A percentile compares a stretch with the other conserved stretches of the same genome.
Evolutionary conservation across 2,888 invertebrate species (phyloP).

Genomic region (Drosophila mimica): DNA sequence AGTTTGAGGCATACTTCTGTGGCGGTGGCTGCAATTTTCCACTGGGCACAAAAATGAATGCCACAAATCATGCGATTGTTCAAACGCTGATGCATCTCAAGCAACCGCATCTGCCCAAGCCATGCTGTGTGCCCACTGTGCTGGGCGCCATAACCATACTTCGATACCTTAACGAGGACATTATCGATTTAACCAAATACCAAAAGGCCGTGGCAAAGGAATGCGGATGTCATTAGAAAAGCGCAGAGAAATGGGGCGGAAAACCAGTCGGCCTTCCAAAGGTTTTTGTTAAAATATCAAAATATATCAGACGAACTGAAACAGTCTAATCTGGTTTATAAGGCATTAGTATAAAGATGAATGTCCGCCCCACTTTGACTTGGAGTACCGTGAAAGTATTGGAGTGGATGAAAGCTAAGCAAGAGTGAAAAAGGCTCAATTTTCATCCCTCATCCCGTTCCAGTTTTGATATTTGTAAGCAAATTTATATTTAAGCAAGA

Average conservation of each 20-base stretch:
- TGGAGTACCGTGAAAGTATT: neutral
- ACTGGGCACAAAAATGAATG: conserved; percentile 95
- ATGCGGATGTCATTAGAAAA: conserved; percentile 94
- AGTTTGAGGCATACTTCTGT: conserved; percentile 97
- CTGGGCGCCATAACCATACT: conserved; percentile 94
- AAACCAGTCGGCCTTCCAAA: neutral
- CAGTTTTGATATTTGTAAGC: conserved; percentile 13
- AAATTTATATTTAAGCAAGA: conserved; percentile 15
- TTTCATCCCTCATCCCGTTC: neutral
- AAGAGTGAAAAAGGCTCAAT: neutral
- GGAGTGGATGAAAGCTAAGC: neutral
- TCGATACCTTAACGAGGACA: conserved; percentile 94
- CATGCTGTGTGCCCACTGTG: conserved; percentile 96
- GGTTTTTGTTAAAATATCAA: neutral
- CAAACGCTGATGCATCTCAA: conserved; percentile 95
- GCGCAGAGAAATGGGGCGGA: neutral
- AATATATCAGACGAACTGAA: neutral
- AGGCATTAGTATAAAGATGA: neutral
- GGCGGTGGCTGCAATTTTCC: conserved; percentile 97
- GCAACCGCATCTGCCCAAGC: conserved; percentile 93
- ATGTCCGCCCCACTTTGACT: neutral
- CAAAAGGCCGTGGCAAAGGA: conserved; percentile 98
- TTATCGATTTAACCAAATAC: conserved; percentile 96
- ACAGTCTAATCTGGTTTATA: neutral
- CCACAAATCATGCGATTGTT: conserved; percentile 98